Percentiles rank a stretch among this genome's conserved stretches.
Evolutionary conservation across 2,888 invertebrate genomes (phyloP).

Genomic region (Macaria liturata): DNA sequence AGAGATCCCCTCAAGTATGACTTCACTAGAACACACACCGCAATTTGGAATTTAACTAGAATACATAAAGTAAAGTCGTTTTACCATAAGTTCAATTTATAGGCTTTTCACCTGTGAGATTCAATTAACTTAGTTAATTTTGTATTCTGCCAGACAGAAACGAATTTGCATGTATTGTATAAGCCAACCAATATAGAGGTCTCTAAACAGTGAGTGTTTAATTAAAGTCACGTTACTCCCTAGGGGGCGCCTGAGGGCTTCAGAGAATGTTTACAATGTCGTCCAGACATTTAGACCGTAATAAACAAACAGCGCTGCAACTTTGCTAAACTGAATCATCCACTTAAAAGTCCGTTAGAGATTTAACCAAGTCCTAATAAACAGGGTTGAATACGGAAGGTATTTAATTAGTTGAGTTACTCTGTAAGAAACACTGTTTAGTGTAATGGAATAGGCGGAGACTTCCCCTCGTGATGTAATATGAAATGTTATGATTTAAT

Average conservation of each 20-base stretch:
- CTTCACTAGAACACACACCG: no score
- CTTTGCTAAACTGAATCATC: constrained; percentile 15
- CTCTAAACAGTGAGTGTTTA: constrained; percentile 4
- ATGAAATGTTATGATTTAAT: constrained; percentile 3
- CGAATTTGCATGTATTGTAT: no score
- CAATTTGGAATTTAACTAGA: no score
- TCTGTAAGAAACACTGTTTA: constrained; percentile 13
- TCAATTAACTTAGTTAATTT: no score
- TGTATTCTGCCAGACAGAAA: no score
- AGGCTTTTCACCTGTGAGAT: no score
- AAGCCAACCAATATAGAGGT: no score
- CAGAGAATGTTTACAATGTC: neutral
- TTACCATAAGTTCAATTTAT: no score
- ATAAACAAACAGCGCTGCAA: constrained; percentile 9
- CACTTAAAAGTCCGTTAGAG: constrained; percentile 18
- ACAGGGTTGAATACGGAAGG: constrained; percentile 19
- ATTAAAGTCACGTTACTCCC: constrained; percentile 11
- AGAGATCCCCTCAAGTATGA: no score
- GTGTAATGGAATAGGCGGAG: constrained; percentile 15
- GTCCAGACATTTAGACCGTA: neutral
- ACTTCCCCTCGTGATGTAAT: neutral
- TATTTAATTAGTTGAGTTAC: constrained; percentile 24
- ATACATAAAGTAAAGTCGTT: no score
- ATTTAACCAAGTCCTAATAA: constrained; percentile 20
- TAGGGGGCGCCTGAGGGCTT: neutral